phyloP scores from a whole-genome alignment of 2,888 invertebrate genomes.

The Melieria picta region DNA sequence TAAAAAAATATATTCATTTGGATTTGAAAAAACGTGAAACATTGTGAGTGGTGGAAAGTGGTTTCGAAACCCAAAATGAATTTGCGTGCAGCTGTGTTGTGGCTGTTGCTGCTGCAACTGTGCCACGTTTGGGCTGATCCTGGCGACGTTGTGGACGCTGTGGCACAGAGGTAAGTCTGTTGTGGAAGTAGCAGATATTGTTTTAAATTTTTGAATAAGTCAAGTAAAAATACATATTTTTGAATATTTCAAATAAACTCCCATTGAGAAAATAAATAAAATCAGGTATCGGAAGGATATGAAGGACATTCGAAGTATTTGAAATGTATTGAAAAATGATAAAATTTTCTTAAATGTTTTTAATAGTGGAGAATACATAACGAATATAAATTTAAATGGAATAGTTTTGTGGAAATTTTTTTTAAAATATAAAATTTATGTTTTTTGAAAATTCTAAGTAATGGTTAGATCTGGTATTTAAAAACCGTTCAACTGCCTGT shows the following conservation, averaged over 20 bases:
- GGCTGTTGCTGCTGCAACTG: slow-evolving; percentile 3
- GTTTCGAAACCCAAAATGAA: background rate
- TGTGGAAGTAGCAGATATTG: background rate
- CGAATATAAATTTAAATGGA: too few species aligned
- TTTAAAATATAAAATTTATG: too few species aligned
- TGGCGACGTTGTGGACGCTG: slow-evolving; percentile 38
- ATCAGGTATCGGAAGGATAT: background rate
- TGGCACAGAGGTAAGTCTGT: slow-evolving; percentile 38
- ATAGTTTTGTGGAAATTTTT: too few species aligned
- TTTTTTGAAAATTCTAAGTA: too few species aligned
- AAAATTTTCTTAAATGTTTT: too few species aligned
- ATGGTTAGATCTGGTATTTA: too few species aligned
- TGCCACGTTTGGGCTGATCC: slow-evolving; percentile 17
- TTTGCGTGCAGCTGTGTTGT: background rate
- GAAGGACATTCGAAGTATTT: background rate
- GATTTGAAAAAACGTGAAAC: background rate
- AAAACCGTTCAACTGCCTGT: too few species aligned
- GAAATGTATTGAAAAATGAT: background rate
- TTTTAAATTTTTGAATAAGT: background rate
- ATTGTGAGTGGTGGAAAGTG: background rate
- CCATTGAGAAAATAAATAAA: background rate
- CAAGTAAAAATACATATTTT: background rate
- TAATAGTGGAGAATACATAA: too few species aligned
- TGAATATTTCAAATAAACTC: background rate
- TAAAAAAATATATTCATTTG: background rate